Percentiles rank a stretch among this genome's conserved stretches.
Evolutionary conservation across 2,113 vertebrate species (phyloP).

Genomic region (Gorilla gorilla): DNA sequence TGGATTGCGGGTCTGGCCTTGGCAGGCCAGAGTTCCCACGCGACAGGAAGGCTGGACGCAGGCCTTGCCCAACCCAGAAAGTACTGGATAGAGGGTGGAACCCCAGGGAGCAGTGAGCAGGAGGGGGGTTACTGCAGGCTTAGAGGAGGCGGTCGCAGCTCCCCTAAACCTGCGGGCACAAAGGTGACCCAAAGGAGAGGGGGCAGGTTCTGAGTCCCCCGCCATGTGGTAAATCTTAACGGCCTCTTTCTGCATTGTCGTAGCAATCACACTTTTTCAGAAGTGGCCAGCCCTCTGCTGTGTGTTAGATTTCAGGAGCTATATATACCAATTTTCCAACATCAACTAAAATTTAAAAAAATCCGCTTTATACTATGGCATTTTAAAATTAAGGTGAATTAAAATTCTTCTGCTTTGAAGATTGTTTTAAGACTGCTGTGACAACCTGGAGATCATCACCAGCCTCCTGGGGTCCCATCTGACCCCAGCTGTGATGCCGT

Average conservation of each 20-base stretch:
- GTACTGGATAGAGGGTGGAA: rapidly evolving
- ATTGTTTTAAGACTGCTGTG: background rate
- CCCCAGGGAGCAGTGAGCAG: rapidly evolving
- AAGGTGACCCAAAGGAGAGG: background rate
- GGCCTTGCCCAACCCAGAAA: rapidly evolving
- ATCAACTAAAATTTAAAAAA: background rate
- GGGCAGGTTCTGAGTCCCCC: background rate
- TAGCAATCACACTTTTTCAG: background rate
- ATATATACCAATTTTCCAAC: rapidly evolving
- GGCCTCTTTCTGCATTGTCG: background rate
- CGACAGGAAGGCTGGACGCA: background rate
- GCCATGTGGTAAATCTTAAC: rapidly evolving
- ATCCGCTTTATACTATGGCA: rapidly evolving
- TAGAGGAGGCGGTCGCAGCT: background rate
- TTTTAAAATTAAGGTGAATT: background rate
- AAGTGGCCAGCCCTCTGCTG: background rate
- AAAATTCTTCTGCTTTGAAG: background rate
- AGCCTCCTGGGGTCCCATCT: rapidly evolving
- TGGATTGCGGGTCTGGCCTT: rapidly evolving
- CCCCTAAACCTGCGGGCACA: background rate
- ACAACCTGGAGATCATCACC: background rate
- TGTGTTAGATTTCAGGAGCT: background rate
- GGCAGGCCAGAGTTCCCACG: no score
- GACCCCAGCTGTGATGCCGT: rapidly evolving
- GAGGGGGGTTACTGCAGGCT: background rate